phyloP scores from a whole-genome alignment of 1,140 invertebrate species.

The Sycophila sp. region DNA sequence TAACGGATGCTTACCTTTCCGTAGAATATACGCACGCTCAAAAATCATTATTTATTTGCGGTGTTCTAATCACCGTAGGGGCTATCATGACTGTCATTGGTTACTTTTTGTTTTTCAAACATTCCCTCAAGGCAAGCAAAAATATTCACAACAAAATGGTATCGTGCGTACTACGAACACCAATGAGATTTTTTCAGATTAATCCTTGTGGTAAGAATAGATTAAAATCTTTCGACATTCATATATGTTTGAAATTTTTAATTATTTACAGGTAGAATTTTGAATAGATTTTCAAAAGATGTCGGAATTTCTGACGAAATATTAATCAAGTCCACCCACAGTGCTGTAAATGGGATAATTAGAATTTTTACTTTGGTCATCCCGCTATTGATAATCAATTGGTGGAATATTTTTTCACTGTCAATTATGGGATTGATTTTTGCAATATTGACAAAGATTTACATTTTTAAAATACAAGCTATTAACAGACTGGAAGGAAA shows the following conservation, averaged over 20 bases:
- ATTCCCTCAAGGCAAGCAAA: background rate
- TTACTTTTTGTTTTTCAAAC: background rate
- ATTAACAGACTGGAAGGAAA: background rate
- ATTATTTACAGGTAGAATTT: background rate
- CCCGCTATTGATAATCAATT: background rate
- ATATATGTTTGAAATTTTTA: background rate
- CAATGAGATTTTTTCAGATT: background rate
- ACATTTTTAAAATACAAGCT: background rate
- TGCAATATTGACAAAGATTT: background rate
- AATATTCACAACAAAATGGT: background rate
- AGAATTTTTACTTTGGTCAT: background rate
- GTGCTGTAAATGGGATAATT: background rate
- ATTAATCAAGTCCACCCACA: background rate
- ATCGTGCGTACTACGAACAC: background rate
- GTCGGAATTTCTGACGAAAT: background rate
- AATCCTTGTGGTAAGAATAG: background rate
- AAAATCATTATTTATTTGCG: background rate
- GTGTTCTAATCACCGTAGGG: background rate
- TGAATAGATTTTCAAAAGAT: background rate
- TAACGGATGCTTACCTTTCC: background rate
- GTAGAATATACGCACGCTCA: background rate
- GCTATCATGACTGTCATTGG: background rate
- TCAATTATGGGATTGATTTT: background rate
- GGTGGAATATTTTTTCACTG: background rate
- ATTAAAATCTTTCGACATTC: background rate